Conservation (phyloP, 2,113 vertebrate genomes). For the Passerina amoena region DNA sequence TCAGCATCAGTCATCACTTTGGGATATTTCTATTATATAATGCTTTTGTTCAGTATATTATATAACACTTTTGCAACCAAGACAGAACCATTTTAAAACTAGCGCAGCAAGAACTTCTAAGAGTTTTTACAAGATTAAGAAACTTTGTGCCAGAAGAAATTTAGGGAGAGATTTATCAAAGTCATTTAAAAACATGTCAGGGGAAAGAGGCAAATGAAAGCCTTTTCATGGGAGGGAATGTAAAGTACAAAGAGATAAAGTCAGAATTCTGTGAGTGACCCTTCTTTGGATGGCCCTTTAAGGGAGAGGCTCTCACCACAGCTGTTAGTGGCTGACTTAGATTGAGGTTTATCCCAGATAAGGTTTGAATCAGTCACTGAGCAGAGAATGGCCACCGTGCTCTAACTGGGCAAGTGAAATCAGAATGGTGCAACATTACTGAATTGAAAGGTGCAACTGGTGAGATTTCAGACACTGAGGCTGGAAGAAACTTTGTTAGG, state of each 20-base stretch:
- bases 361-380: not conserved
- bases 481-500: not conserved
- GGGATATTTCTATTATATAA: not conserved
- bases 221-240: not conserved
- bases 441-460: not conserved
- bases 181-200: not conserved
- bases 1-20: not conserved
- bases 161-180: not conserved
- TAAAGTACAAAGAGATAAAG: not conserved
- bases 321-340: not conserved
- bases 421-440: not conserved
- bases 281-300: not conserved
- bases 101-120: not conserved
- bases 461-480: not conserved
- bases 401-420: not conserved
- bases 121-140: not conserved
- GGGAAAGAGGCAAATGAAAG: not conserved
- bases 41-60: not conserved
- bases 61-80: not conserved
- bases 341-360: not conserved
- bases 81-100: not conserved
- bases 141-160: not conserved
- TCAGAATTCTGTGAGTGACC: not conserved
- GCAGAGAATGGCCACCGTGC: accelerated
- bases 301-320: not conserved